Evolutionary conservation across 2,888 invertebrate genomes (phyloP), one percentile per base, ranked within the genome.

Genomic region (Rhogogaster chlorosoma): DNA sequence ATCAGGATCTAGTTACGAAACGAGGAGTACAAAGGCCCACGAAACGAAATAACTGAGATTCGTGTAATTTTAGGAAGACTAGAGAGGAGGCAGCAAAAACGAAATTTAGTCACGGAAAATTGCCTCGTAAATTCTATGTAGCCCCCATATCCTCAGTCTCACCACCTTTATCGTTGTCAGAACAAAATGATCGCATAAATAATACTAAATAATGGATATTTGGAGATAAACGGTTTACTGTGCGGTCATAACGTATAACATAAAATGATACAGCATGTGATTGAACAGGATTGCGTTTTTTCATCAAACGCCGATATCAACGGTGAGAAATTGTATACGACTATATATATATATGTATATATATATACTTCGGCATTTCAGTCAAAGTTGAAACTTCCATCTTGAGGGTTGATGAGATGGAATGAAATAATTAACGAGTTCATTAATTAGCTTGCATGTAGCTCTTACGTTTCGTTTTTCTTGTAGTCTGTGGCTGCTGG

Each of bases 361-460:
- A 32, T 10, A 29, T n/a, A 22, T 42, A 22, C 42, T 42, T 38
- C 5, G 29, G 2, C 67, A 29, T 18, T 32, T 67, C 18, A 32
- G 32, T 67, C 32, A 18, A 32, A 67, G 22, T 22, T 38, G 71
- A 42, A 73, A 42, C 38, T 42, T 73, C 12, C n/a, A 38, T 32
- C 6, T 5, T 36, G 9, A 12, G 75, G 42, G 6, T 29, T 29
- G 3, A 53, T 18, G 29, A 29, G 26, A 29, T 53, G 77, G 9
- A 53, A 53, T 61, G 22, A 80, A 26, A 61, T 61, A 80, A 80
- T 80, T 57, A 80, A 57, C 78, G 78, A 77, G 78, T 61, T 80
- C 36, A 61, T 80, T 38, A 57, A 61, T 61, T 61, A 80, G 80
- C 49, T 49, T 36, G 57, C 53, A 26, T 77, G 77, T 73, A 38